Base-by-base conservation (phyloP, 2,888 invertebrate genomes). In the Ichneumoninae sp. region DNA sequence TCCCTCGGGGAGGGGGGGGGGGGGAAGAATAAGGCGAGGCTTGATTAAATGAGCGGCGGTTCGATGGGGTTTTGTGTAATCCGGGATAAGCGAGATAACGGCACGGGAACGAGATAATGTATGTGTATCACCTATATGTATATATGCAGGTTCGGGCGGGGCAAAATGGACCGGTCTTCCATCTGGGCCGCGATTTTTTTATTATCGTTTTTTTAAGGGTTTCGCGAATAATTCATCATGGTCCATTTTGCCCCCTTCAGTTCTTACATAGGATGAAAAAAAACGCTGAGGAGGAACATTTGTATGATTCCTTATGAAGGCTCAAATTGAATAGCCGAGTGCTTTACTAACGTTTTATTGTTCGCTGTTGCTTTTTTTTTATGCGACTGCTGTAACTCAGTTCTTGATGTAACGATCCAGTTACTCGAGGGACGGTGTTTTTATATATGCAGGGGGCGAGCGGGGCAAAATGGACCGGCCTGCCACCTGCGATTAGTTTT, bases 31-130 rank as follows among this genome's bases (percentile, higher is more conserved):
- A 44, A 44, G 44, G 3, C 3, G 44, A 16, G 44, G 13, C 44
- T 77, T 33, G 68, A 77, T 77, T 77, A 54, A 77, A 60, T 57
- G 71, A 54, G 50, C 30, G 7, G 22, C 36, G 19, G 16, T 22
- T 60, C 44, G 44, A 44, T 22, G 47, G 5, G 44, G 47, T n/a
- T 50, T 69, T 69, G 50, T 69, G 69, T 69, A n/a, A 69, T 69
- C 50, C 16, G 22, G 16, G 47, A 16, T 26, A 68, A 26, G 26
- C 68, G 68, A 47, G 50, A 69, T 26, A 26, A 13, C 7, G 13
- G 16, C 26, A 1, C n/a, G 16, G 5, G 16, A 47, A 47, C 26
- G 47, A 22, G 47, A 19, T 26, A 68, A 68, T 47, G 16, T 22
- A 47, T 13, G 68, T 40, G 40, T 10, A 40, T 40, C 40, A 10